Evolutionary conservation across 2,888 invertebrate genomes (phyloP).

Genomic region (Zhengitettix transpicula): DNA sequence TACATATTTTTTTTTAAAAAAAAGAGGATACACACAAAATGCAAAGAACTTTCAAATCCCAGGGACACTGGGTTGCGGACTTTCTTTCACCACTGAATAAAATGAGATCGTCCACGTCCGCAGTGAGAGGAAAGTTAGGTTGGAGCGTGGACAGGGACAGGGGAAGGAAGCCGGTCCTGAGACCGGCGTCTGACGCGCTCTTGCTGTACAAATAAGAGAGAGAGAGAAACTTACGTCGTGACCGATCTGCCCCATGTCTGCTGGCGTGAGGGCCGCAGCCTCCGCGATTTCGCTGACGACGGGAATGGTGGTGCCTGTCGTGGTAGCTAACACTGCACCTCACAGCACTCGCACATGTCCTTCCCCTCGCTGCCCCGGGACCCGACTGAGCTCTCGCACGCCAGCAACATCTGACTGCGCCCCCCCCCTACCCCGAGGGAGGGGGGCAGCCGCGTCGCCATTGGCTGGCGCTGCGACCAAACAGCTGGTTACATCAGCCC

Average conservation of each 20-base stretch:
- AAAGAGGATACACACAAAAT: too few species aligned
- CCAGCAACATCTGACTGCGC: background rate
- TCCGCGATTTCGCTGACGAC: conserved; percentile 27
- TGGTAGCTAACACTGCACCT: background rate
- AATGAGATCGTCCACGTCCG: too few species aligned
- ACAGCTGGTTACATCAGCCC: conserved; percentile 19
- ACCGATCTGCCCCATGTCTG: conserved; percentile 29
- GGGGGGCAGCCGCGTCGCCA: conserved; percentile 6
- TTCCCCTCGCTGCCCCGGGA: background rate
- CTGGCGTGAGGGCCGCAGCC: conserved; percentile 17
- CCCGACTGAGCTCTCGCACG: background rate
- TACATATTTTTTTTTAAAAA: too few species aligned
- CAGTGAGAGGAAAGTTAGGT: too few species aligned
- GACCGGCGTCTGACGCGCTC: too few species aligned
- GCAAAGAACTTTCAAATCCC: too few species aligned
- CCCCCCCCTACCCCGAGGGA: background rate
- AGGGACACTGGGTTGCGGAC: too few species aligned
- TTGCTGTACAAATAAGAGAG: too few species aligned
- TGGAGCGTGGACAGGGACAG: too few species aligned
- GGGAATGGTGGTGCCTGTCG: conserved; percentile 25
- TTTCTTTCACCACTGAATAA: too few species aligned
- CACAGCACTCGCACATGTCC: background rate
- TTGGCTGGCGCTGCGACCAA: conserved; percentile 19
- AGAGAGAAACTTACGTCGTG: conserved; percentile 25
- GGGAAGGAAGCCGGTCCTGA: too few species aligned